Evolutionary conservation across 2,113 vertebrate species (phyloP), one percentile per base, ranked within the genome.

Genomic region (Lanius ludovicianus): DNA sequence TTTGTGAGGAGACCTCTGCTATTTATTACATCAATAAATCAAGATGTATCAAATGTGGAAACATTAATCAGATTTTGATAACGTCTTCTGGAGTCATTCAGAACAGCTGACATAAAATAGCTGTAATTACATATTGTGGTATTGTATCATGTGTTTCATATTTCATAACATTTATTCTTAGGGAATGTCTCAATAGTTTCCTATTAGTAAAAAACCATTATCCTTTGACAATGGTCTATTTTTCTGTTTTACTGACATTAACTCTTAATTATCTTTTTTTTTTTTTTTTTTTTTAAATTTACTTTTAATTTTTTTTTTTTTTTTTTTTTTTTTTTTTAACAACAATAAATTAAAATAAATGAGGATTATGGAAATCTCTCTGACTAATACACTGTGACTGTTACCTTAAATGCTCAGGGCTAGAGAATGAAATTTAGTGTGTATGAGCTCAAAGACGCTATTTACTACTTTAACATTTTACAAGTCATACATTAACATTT

Each of bases 401-500:
- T 82, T 97, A 95, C 87, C 90, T 97, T 97, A 97, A 96, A 96
- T 93, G 97, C 97, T 97, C 94, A 97, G 84, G 90, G 94, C 91
- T 98, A 96, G 93, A 97, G 95, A 97, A 92, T 95, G 83, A 95
- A 97, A 97, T 97, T 97, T 96, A 98, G 84, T 95, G 90, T 84
- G 93, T 96, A 96, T 83, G 95, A 97, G 87, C 84, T 96, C 75
- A 88, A 97, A 95, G 89, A 96, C 60, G 80, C 97, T 98, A 97
- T 98, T 98, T 98, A 97, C 97, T 97, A 96, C 97, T 97, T 97
- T 98, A 98, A 97, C 98, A 98, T 98, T 98, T 98, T 98, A 97
- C 92, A 97, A 97, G 97, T 93, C 98, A 98, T 98, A 97, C 95
- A 97, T 98, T 98, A 98, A 98, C 98, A 98, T 98, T 98, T 98